These are phyloP conservation scores for Drosophila colorata DNA, from an alignment of 2,888 invertebrate species.

Conservation along the genomic window DNA sequence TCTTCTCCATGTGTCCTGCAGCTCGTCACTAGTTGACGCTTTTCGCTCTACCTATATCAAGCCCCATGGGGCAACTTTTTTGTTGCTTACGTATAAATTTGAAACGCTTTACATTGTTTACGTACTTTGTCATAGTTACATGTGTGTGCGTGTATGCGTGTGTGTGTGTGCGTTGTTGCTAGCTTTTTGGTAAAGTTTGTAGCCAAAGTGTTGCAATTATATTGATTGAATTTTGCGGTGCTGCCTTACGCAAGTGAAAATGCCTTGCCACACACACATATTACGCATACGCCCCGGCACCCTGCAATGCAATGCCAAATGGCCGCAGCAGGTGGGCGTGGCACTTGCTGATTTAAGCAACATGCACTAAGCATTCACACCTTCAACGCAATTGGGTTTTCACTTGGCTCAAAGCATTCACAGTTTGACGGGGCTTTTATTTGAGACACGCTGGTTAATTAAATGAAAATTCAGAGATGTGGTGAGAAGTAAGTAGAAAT, in stretches of 20 bases:
- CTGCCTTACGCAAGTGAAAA: slow-evolving; percentile 38
- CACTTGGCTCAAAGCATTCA: slow-evolving; percentile 1
- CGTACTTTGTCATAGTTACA: slow-evolving; percentile 67
- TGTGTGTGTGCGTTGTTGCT: slow-evolving; percentile 9
- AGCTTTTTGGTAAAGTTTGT: slow-evolving; percentile 54
- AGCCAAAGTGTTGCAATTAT: slow-evolving; percentile 76
- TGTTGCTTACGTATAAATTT: slow-evolving; percentile 68
- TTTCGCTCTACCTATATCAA: slow-evolving; percentile 24
- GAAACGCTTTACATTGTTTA: slow-evolving; percentile 73
- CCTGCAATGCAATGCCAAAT: slow-evolving; percentile 15
- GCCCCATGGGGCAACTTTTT: slow-evolving; percentile 56
- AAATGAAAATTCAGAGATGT: no score
- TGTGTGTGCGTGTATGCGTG: slow-evolving; percentile 1
- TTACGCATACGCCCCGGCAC: slow-evolving; percentile 29
- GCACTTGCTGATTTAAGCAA: slow-evolving; percentile 34
- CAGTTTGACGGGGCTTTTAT: background rate
- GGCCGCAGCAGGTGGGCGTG: slow-evolving; percentile 25
- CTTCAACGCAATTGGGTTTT: slow-evolving; percentile 16
- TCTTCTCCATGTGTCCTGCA: slow-evolving; percentile 16
- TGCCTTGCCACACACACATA: slow-evolving; percentile 16
- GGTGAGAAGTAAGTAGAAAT: no score
- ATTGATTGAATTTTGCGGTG: slow-evolving; percentile 76
- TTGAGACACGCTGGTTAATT: slow-evolving; percentile 4
- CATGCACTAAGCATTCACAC: slow-evolving; percentile 28
- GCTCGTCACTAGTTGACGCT: slow-evolving; percentile 43